These are phyloP conservation scores for Lepidiolamprologus cunningtoni DNA, from an alignment of 2,113 vertebrate species.

Conservation along the genomic window DNA sequence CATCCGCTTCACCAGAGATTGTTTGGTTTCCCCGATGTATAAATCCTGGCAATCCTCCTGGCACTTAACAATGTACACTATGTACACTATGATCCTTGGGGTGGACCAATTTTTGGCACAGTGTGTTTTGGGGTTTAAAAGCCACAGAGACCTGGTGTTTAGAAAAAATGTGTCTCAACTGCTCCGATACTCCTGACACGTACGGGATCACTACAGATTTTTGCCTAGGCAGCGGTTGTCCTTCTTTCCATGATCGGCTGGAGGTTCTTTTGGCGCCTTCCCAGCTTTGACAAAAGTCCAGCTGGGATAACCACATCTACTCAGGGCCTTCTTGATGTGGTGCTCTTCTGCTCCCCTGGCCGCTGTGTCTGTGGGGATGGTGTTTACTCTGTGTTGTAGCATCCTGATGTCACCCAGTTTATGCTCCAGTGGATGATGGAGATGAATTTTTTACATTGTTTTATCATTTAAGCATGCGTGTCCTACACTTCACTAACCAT, in stretches of 20 bases:
- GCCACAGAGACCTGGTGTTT: accelerated
- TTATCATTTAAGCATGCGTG: accelerated
- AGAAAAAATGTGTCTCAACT: not conserved
- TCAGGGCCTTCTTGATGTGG: not conserved
- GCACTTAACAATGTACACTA: accelerated
- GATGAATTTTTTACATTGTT: not conserved
- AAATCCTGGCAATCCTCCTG: not conserved
- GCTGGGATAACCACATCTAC: accelerated
- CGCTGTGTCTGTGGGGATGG: not conserved
- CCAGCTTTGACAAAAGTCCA: not conserved
- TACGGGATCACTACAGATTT: accelerated
- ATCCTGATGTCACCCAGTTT: not conserved
- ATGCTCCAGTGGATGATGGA: not conserved
- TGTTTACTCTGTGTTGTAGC: not conserved
- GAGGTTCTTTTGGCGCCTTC: not conserved
- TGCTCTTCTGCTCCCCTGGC: not conserved
- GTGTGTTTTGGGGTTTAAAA: not conserved
- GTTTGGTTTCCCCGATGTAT: not conserved
- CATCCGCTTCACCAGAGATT: accelerated
- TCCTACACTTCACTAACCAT: not conserved
- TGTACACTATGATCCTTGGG: not conserved
- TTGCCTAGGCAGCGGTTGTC: accelerated
- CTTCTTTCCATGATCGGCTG: not conserved
- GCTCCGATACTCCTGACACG: accelerated
- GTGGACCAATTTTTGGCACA: accelerated